phyloP scores from a whole-genome alignment of 2,797 vertebrate species.

The Menidia menidia region DNA sequence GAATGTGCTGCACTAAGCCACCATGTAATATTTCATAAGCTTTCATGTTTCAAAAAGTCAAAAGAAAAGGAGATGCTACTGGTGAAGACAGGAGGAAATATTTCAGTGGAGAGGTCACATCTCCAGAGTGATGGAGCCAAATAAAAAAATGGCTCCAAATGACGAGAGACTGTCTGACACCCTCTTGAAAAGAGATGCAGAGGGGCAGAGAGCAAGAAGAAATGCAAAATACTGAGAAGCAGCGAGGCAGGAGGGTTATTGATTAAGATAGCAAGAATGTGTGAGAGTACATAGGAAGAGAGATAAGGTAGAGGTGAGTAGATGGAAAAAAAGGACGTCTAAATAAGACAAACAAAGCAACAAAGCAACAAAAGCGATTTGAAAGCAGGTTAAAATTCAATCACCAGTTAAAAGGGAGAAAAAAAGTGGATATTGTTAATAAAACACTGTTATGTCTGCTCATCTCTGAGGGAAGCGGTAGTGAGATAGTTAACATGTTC shows the following conservation, averaged over 20 bases:
- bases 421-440: slow-evolving; percentile 30
- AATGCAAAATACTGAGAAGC: slow-evolving; percentile 63
- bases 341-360: slow-evolving; percentile 39
- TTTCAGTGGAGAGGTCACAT: slow-evolving; percentile 45
- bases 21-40: slow-evolving; percentile 26
- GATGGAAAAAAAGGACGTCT: slow-evolving; percentile 58
- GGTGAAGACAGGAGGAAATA: slow-evolving; percentile 8
- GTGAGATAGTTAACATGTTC: slow-evolving; percentile 61
- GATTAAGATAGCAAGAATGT: slow-evolving; percentile 65
- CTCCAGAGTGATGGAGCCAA: slow-evolving; percentile 51
- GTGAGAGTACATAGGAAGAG: slow-evolving; percentile 46
- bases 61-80: slow-evolving; percentile 14
- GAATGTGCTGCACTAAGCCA: background rate
- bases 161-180: slow-evolving; percentile 59
- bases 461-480: slow-evolving; percentile 52
- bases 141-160: slow-evolving; percentile 48
- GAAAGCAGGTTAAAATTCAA: slow-evolving; percentile 67
- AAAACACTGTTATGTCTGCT: slow-evolving; percentile 51
- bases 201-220: slow-evolving; percentile 46
- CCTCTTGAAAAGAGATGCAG: slow-evolving; percentile 59
- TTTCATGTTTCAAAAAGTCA: slow-evolving; percentile 29
- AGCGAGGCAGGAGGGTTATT: slow-evolving; percentile 54
- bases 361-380: slow-evolving; percentile 62
- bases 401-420: slow-evolving; percentile 53
- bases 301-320: slow-evolving; percentile 54